Conservation (phyloP, 2,113 vertebrate species). For the Crotalus helleri region DNA sequence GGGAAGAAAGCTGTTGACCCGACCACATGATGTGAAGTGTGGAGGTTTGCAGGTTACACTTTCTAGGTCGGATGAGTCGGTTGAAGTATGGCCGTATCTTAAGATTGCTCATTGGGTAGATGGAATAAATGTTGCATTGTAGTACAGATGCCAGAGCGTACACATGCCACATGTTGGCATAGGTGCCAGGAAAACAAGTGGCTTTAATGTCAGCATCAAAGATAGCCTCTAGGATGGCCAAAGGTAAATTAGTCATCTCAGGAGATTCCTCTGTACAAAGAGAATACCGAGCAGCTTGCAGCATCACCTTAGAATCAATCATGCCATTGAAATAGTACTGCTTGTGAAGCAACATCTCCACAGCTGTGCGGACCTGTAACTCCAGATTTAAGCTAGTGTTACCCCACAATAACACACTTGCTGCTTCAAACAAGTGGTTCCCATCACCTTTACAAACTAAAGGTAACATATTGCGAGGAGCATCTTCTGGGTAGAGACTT, state of each 20-base stretch:
- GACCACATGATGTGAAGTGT: conserved; percentile 96
- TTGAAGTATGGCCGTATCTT: conserved; percentile 95
- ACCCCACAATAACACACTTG: conserved; percentile 85
- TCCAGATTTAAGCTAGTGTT: conserved; percentile 84
- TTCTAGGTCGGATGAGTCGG: conserved; percentile 85
- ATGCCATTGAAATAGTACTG: conserved; percentile 91
- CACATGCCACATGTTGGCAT: conserved; percentile 94
- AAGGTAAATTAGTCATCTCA: conserved; percentile 85
- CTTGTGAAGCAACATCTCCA: conserved; percentile 93
- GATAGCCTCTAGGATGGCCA: conserved; percentile 87
- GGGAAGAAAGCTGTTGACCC: conserved; percentile 76
- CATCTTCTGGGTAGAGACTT: conserved; percentile 86
- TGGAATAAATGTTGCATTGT: conserved; percentile 88
- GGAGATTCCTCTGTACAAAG: conserved; percentile 90
- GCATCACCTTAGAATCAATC: conserved; percentile 97
- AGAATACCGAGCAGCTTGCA: conserved; percentile 91
- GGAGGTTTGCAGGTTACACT: conserved; percentile 62
- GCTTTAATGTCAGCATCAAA: conserved; percentile 94
- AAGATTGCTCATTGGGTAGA: conserved; percentile 94
- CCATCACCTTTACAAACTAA: conserved; percentile 85
- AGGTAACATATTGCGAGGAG: conserved; percentile 83
- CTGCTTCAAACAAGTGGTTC: conserved; percentile 88
- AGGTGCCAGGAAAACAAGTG: conserved; percentile 89
- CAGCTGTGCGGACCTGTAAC: conserved; percentile 88
- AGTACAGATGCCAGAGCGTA: conserved; percentile 89